Conservation (phyloP, 2,797 vertebrate species). For the Lacerta agilis region DNA sequence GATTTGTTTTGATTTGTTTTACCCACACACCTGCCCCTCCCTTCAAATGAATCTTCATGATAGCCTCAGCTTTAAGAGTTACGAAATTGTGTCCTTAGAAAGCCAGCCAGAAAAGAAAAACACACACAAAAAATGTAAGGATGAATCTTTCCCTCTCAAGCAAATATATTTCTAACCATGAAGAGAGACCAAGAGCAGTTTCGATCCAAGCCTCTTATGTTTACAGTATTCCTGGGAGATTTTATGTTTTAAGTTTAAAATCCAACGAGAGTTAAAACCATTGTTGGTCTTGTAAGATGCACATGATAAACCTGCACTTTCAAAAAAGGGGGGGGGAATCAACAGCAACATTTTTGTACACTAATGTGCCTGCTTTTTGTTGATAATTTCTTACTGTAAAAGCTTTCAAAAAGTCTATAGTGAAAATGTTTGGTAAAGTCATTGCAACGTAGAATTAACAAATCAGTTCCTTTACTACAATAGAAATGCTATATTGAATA, state of each 20-base stretch:
- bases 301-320: slow-evolving; percentile 67
- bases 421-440: slow-evolving; percentile 80
- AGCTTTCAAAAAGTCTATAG: slow-evolving; percentile 78
- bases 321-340: slow-evolving; percentile 61
- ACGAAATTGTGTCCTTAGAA: slow-evolving; percentile 69
- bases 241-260: slow-evolving; percentile 66
- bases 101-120: slow-evolving; percentile 67
- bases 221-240: slow-evolving; percentile 73
- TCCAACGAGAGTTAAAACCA: slow-evolving; percentile 70
- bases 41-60: slow-evolving; percentile 65
- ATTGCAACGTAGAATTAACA: slow-evolving; percentile 74
- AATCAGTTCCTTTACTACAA: slow-evolving; percentile 77
- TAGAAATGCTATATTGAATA: slow-evolving; percentile 66
- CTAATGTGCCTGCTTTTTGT: slow-evolving; percentile 83
- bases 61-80: slow-evolving; percentile 74
- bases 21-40: slow-evolving; percentile 37
- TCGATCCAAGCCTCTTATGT: slow-evolving; percentile 67
- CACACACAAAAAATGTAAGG: slow-evolving; percentile 56
- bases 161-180: slow-evolving; percentile 68
- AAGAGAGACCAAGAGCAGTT: slow-evolving; percentile 70
- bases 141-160: slow-evolving; percentile 71
- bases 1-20: slow-evolving; percentile 25
- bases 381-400: slow-evolving; percentile 81
- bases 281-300: slow-evolving; percentile 67
- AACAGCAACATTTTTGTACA: slow-evolving; percentile 77